These are phyloP conservation scores for Euphysa ruthae DNA, from an alignment of 30 jellyfish, hydroid and myxozoan species.

Conservation along the genomic window DNA sequence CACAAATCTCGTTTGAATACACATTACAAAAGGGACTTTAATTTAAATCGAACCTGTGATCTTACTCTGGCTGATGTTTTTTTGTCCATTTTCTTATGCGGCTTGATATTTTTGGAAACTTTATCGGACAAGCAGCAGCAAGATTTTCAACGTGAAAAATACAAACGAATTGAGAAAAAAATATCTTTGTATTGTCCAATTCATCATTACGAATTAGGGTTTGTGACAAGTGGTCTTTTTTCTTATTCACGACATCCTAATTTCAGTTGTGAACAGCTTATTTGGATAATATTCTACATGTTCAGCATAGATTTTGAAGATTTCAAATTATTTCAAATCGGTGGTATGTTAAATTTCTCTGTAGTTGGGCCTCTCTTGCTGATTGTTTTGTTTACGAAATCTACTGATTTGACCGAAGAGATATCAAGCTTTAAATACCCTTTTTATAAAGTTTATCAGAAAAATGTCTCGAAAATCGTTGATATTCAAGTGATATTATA, in stretches of 20 bases:
- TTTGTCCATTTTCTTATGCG: background rate
- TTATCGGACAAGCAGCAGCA: conserved; percentile 1
- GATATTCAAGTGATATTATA: background rate
- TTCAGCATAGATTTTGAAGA: background rate
- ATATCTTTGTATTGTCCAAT: background rate
- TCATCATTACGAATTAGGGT: conserved; percentile 6
- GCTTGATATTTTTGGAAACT: background rate
- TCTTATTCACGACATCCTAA: conserved; percentile 11
- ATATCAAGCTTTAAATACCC: background rate
- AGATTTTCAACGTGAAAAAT: background rate
- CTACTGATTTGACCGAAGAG: conserved; percentile 14
- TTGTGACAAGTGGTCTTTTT: background rate
- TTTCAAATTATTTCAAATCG: background rate
- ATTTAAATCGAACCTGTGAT: background rate
- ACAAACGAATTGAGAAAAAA: background rate
- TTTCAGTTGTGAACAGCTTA: background rate
- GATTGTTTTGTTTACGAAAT: background rate
- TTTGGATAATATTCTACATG: conserved; percentile 1
- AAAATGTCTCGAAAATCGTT: background rate
- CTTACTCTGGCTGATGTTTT: background rate
- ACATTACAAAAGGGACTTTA: too few species aligned
- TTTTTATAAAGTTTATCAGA: background rate
- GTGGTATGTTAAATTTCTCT: background rate
- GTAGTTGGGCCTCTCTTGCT: background rate
- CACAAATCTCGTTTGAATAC: too few species aligned